Evolutionary conservation across 2,888 invertebrate genomes (phyloP).

Genomic region (Lucinisca nassula): DNA sequence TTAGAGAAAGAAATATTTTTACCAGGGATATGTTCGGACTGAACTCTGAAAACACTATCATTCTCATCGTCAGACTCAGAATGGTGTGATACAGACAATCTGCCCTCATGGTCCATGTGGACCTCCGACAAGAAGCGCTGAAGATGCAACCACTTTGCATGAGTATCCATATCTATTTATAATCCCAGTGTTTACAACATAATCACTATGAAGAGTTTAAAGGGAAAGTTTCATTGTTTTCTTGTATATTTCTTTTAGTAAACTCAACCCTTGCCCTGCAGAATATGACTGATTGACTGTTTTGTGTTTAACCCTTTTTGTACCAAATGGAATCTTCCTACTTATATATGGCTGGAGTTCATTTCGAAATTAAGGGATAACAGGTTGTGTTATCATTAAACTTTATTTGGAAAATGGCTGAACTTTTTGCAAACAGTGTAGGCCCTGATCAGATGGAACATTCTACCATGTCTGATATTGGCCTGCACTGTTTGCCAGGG

Average conservation of each 20-base stretch:
- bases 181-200: no score
- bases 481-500: no score
- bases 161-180: neutral
- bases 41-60: neutral
- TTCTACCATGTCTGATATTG: neutral
- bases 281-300: neutral
- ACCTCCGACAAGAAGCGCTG: slow-evolving; percentile 15
- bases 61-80: neutral
- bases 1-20: no score
- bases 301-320: no score
- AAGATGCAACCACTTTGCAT: slow-evolving; percentile 37
- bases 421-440: no score
- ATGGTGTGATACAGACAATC: neutral
- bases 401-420: no score
- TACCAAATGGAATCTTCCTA: no score
- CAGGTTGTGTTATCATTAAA: no score
- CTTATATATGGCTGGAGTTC: no score
- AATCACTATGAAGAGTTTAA: neutral
- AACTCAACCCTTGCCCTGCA: neutral
- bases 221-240: neutral
- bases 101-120: neutral
- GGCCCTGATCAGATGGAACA: neutral
- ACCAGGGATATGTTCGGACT: neutral
- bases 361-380: no score
- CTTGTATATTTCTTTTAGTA: neutral